Evolutionary conservation across 2,888 invertebrate genomes (phyloP).

Genomic region (Protodeltote pygarga): DNA sequence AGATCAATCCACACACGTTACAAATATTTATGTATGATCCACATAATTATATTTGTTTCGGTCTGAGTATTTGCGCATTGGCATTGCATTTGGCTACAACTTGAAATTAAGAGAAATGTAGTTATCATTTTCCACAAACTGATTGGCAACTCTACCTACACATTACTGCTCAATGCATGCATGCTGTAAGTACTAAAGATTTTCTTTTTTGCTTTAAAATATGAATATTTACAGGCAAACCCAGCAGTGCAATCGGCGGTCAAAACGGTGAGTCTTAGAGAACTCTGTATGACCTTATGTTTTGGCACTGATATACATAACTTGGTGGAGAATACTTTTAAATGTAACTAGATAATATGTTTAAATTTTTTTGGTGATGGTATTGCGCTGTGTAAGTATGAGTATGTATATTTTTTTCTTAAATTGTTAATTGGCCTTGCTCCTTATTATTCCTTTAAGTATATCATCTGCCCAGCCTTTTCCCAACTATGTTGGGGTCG

Average conservation of each 20-base stretch:
- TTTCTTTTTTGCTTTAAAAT: slow-evolving; percentile 74
- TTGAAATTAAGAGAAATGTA: background rate
- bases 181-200: slow-evolving; percentile 72
- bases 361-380: slow-evolving; percentile 37
- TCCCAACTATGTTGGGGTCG: too few species aligned
- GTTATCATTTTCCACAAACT: background rate
- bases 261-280: slow-evolving; percentile 93
- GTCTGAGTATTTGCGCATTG: too few species aligned
- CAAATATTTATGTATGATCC: too few species aligned
- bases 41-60: too few species aligned
- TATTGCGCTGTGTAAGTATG: slow-evolving; percentile 20
- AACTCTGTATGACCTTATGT: slow-evolving; percentile 50
- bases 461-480: too few species aligned
- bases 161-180: slow-evolving; percentile 58
- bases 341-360: slow-evolving; percentile 19
- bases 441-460: slow-evolving; percentile 2
- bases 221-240: slow-evolving; percentile 93
- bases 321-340: slow-evolving; percentile 66
- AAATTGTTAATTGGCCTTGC: background rate
- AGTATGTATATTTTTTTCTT: slow-evolving; percentile 4
- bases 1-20: too few species aligned
- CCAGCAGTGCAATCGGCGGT: slow-evolving; percentile 97
- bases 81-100: too few species aligned
- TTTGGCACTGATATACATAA: slow-evolving; percentile 54
- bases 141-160: slow-evolving; percentile 39